Conservation (phyloP, 1,140 invertebrate genomes). For the Drosophila punjabiensis region DNA sequence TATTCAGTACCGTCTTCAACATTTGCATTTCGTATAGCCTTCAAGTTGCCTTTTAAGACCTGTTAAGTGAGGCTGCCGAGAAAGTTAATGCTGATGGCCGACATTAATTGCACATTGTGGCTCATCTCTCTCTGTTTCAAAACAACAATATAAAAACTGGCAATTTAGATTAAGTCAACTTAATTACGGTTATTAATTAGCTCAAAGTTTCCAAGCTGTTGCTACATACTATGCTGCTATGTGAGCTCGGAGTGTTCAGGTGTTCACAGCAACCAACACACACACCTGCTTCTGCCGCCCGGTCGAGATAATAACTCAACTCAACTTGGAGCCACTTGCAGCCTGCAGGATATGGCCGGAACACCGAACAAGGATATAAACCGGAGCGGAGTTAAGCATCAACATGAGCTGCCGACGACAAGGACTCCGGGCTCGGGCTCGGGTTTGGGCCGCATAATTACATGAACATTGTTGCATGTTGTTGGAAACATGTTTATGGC, state of each 20-base stretch:
- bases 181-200: conserved; percentile 52
- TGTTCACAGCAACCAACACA: conserved; percentile 8
- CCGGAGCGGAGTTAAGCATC: conserved; percentile 25
- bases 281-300: neutral
- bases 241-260: conserved; percentile 8
- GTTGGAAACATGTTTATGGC: conserved; percentile 61
- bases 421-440: conserved; percentile 18
- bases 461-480: conserved; percentile 58
- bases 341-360: conserved; percentile 30
- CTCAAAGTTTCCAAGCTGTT: conserved; percentile 41
- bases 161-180: conserved; percentile 48
- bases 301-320: conserved; percentile 44
- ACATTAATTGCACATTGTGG: conserved; percentile 36
- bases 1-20: neutral
- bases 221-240: conserved; percentile 1
- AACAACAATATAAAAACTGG: conserved; percentile 25
- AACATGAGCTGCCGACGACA: conserved; percentile 45
- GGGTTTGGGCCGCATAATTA: conserved; percentile 61
- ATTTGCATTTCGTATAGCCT: conserved; percentile 33
- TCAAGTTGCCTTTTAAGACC: conserved; percentile 29
- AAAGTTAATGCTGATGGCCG: conserved; percentile 9
- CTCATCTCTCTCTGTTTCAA: conserved; percentile 5
- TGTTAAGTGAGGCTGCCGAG: conserved; percentile 22
- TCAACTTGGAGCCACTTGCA: conserved; percentile 39
- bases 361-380: conserved; percentile 17